These are phyloP conservation scores for Holocentrus rufus DNA, from an alignment of 2,797 vertebrate genomes.

Conservation along the genomic window DNA sequence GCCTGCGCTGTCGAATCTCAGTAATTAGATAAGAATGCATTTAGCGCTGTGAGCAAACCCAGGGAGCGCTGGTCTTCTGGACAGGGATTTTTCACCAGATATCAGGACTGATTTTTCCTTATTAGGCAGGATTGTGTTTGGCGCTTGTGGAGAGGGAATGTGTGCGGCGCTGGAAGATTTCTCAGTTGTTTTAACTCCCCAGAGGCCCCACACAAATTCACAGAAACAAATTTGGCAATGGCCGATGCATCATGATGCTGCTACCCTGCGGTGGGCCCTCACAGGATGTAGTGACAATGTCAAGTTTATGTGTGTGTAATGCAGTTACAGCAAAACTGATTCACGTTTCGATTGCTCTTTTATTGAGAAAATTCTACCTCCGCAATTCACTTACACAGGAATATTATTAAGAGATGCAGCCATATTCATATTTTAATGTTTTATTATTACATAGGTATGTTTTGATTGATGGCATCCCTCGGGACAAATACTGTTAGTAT, in stretches of 20 bases:
- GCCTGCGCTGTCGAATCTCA: constrained; percentile 52
- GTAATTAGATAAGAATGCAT: constrained; percentile 70
- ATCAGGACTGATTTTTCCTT: constrained; percentile 76
- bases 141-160: constrained; percentile 45
- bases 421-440: neutral
- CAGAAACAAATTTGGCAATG: constrained; percentile 54
- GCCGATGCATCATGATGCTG: constrained; percentile 52
- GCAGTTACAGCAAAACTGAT: neutral
- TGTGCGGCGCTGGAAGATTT: constrained; percentile 36
- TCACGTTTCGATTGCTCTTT: neutral
- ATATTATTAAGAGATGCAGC: neutral
- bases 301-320: neutral
- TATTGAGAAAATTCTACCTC: neutral
- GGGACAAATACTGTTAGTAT: neutral
- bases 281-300: neutral
- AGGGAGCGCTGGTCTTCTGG: constrained; percentile 58
- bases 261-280: neutral
- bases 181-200: constrained; percentile 41
- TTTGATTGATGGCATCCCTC: neutral
- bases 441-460: neutral
- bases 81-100: constrained; percentile 65
- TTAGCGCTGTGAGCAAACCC: constrained; percentile 60
- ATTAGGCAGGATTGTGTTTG: constrained; percentile 79
- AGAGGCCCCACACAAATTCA: constrained; percentile 27
- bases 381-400: neutral